Evolutionary conservation across 2,888 invertebrate genomes (phyloP).

Genomic region (Lasioglossum calceatum): DNA sequence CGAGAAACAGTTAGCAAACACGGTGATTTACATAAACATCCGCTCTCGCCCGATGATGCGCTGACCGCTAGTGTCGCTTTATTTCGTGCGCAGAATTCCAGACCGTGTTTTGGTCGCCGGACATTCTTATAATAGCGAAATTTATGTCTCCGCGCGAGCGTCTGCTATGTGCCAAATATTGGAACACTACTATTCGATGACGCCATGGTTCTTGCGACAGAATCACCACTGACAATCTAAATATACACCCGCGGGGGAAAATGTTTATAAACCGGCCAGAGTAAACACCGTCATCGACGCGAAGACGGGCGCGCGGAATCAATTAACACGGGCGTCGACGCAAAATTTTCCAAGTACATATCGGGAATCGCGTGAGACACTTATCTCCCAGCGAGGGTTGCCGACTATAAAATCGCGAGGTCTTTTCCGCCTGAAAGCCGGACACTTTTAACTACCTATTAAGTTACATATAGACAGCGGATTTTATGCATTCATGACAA

Average conservation of each 20-base stretch:
- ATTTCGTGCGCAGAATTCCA: conserved; percentile 22
- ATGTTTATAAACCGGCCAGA: conserved; percentile 59
- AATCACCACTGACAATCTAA: conserved; percentile 47
- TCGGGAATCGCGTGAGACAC: not conserved
- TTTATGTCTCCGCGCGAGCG: conserved; percentile 3
- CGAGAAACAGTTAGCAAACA: not conserved
- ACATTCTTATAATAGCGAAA: conserved; percentile 46
- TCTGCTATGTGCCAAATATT: conserved; percentile 20
- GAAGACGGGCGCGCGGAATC: conserved; percentile 34
- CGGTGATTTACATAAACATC: not conserved
- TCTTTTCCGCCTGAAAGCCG: no score
- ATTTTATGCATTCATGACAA: no score
- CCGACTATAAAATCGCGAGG: no score
- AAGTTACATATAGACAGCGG: no score
- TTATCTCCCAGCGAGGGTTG: no score
- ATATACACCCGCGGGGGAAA: conserved; percentile 46
- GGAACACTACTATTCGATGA: conserved; percentile 22
- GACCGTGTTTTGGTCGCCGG: not conserved
- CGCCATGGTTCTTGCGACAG: conserved; percentile 27
- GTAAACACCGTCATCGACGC: conserved; percentile 27
- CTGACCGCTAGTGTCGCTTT: not conserved
- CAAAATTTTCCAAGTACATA: not conserved
- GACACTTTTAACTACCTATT: not conserved
- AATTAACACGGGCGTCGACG: conserved; percentile 17
- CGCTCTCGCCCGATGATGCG: not conserved